Conservation (phyloP, 2,888 invertebrate genomes). For the Atethmia centrago region DNA sequence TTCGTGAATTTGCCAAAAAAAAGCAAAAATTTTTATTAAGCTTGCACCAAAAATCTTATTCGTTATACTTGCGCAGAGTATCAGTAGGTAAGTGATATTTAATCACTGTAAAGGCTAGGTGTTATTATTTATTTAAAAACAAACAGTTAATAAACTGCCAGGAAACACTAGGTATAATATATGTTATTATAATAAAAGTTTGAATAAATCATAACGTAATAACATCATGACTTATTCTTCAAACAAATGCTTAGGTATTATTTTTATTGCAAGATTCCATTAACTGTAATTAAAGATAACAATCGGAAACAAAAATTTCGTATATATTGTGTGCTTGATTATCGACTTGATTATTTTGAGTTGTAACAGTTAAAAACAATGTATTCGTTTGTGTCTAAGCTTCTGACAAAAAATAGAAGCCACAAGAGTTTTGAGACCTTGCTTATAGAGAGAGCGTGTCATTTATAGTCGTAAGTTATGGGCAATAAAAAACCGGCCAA, state of each 20-base stretch:
- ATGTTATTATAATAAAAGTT: constrained; percentile 18
- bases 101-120: neutral
- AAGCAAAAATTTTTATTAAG: neutral
- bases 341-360: neutral
- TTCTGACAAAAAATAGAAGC: neutral
- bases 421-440: neutral
- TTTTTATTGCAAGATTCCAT: neutral
- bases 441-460: neutral
- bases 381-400: neutral
- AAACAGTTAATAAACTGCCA: neutral
- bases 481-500: too few relatives aligned
- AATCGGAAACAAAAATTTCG: neutral
- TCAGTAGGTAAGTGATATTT: neutral
- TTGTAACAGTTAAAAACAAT: neutral
- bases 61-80: too few relatives aligned
- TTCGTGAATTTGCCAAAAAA: neutral
- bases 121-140: neutral
- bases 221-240: neutral
- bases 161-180: constrained; percentile 10
- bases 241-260: neutral
- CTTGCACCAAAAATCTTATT: neutral
- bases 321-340: neutral
- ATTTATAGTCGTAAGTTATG: neutral
- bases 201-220: neutral
- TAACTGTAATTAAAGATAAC: constrained; percentile 4